Evolutionary conservation across 1,140 invertebrate species (phyloP), one percentile per base, ranked within the genome.

Genomic region (Meloidogyne floridensis): DNA sequence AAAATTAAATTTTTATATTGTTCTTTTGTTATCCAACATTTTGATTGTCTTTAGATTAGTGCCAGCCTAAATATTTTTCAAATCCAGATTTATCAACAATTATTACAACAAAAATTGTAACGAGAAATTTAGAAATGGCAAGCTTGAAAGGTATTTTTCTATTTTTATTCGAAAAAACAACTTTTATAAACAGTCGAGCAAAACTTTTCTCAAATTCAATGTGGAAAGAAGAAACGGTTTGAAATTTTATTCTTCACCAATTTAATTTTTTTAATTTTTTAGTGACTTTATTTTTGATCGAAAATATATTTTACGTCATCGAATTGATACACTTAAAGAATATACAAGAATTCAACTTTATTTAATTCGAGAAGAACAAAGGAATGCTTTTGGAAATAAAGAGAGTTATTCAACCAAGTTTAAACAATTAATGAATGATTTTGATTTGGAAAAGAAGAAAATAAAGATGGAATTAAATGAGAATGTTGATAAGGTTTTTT

Each of bases 271-370:
- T 59, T 15, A 59, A 59, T 59, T 47, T 47, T 59, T n/a, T 65
- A 65, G 59, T 65, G 59, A 65, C 59, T 65, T 65, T 5, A 65
- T 65, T 15, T 18, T 65, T 7, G 72, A 74, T 47, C 72, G 72
- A 18, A 74, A 51, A 8, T 18, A 74, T 7, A 13, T 54, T 47
- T 32, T 74, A 5, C 72, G 72, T 18, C 43, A 47, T 32, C 72
- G 72, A 15, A 74, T 74, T 54, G 72, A 74, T 47, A 54, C 53
- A n/a, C 72, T 74, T 54, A 47, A 54, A 54, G 72, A 74, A 54
- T 54, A 32, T 54, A 74, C 72, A n/a, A 74, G 72, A 74, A 74
- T 54, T 32, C 72, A 54, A 47, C 72, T 74, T 54, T 74, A 51
- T n/a, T n/a, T 74, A 54, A 47, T 74, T 47, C 43, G 53, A 15